Evolutionary conservation across 2,113 vertebrate species (phyloP), one percentile per base, ranked within the genome.

Genomic region (Theristicus caerulescens): DNA sequence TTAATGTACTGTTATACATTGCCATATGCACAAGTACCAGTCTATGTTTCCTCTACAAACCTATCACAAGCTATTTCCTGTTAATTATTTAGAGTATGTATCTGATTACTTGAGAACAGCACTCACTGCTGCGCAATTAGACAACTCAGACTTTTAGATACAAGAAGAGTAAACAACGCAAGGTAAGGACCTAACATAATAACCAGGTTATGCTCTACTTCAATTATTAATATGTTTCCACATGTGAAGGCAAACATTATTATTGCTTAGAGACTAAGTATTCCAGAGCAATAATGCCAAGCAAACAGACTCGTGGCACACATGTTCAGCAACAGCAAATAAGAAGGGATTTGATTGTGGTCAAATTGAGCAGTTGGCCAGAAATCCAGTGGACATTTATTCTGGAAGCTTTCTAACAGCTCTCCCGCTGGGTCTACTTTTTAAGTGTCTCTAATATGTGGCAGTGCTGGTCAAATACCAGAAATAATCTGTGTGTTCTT

Each of bases 391-490:
- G 24, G 2, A 91, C 31, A 34, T 93, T 93, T 94, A 70, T 96
- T 93, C 93, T 96, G 92, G 94, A 94, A 91, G 74, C 61, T 80
- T 80, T 96, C 49, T 91, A 93, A 70, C 44, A 88, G 49, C 67
- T 58, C 29, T 94, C 66, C 95, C 3, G 0, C 49, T 95, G 93
- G 66, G 87, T 62, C 61, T 66, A 85, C 71, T 96, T 97, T 82
- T 12, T 94, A 96, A 97, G 92, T 92, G 66, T 90, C 40, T 94
- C 93, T 96, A 96, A 94, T 95, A 86, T 21, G 74, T 70, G 66
- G 58, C 90, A 95, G 27, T 76, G 66, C 66, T 95, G 87, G 82
- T 96, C 92, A 95, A 96, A 96, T 82, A 95, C 49, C 78, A 96
- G 84, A 95, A 93, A 94, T 88, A 80, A 95, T 91, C 82, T 73